A percentile compares a stretch with the other conserved stretches of the same genome.
Evolutionary conservation across 2,797 vertebrate genomes (phyloP).

Genomic region (Brachyrhaphis roseni): DNA sequence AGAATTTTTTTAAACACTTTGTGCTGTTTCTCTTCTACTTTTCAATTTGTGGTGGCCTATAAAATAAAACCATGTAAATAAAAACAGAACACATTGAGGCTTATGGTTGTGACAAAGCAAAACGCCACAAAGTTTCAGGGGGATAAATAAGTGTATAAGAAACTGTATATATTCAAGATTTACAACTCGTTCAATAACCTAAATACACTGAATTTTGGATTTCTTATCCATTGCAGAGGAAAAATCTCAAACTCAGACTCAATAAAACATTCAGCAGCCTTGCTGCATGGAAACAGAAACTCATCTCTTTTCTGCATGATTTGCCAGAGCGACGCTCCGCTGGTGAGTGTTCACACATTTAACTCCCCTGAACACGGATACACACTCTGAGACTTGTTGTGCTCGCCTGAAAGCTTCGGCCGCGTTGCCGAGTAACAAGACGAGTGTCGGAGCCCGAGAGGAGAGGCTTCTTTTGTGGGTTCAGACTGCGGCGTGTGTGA

Average conservation of each 20-base stretch:
- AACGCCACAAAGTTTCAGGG: not conserved
- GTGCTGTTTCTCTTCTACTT: not conserved
- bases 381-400: conserved; percentile 43
- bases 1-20: not conserved
- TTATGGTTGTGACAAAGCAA: not conserved
- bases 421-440: conserved; percentile 64
- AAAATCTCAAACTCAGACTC: not conserved
- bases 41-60: no score
- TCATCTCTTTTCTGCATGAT: conserved; percentile 8
- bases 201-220: not conserved
- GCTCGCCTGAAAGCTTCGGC: conserved; percentile 38
- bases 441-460: conserved; percentile 51
- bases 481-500: conserved; percentile 29
- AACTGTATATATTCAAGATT: not conserved
- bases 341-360: conserved; percentile 31
- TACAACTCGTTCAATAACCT: not conserved
- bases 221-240: not conserved
- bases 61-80: not conserved
- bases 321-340: conserved; percentile 20
- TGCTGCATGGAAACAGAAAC: conserved; percentile 15
- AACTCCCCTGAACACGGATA: conserved; percentile 30
- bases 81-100: not conserved
- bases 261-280: not conserved
- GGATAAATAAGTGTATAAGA: not conserved
- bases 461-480: conserved; percentile 51